Evolutionary conservation across 1,140 invertebrate genomes (phyloP).

Genomic region (Aphelinus certus): DNA sequence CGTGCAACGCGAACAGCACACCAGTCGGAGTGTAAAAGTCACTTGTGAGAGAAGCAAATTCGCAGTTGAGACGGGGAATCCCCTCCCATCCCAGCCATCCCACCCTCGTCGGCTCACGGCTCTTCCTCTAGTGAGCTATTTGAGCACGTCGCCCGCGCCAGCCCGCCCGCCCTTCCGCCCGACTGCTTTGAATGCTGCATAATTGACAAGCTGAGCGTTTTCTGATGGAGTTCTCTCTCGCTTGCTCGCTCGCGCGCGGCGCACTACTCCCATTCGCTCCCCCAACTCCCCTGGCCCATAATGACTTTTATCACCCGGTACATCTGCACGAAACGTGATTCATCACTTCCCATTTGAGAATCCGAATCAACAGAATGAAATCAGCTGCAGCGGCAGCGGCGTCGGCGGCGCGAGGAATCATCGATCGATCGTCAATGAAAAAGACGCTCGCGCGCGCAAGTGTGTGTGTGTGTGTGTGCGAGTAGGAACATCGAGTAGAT

Average conservation of each 20-base stretch:
- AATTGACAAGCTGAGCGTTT: conserved; percentile 17
- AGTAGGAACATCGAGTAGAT: too few species aligned
- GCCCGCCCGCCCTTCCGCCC: neutral
- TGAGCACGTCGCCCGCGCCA: neutral
- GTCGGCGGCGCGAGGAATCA: too few species aligned
- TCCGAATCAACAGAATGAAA: too few species aligned
- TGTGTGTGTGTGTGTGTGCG: too few species aligned
- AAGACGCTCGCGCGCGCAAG: too few species aligned
- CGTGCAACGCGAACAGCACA: neutral
- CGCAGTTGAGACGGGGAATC: conserved; percentile 13
- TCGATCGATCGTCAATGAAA: too few species aligned
- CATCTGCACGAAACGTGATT: too few species aligned
- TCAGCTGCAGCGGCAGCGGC: too few species aligned
- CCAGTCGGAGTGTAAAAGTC: conserved; percentile 18
- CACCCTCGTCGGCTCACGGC: too few species aligned
- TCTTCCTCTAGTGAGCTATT: neutral
- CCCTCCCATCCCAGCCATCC: neutral
- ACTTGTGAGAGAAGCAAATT: conserved; percentile 14
- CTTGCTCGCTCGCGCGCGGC: neutral
- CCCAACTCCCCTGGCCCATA: too few species aligned
- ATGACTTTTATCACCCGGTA: too few species aligned
- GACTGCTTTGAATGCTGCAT: conserved; percentile 20
- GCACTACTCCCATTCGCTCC: neutral
- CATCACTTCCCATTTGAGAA: too few species aligned
- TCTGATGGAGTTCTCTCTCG: neutral